phyloP scores from a whole-genome alignment of 2,797 vertebrate genomes.

The Pipistrellus kuhlii region DNA sequence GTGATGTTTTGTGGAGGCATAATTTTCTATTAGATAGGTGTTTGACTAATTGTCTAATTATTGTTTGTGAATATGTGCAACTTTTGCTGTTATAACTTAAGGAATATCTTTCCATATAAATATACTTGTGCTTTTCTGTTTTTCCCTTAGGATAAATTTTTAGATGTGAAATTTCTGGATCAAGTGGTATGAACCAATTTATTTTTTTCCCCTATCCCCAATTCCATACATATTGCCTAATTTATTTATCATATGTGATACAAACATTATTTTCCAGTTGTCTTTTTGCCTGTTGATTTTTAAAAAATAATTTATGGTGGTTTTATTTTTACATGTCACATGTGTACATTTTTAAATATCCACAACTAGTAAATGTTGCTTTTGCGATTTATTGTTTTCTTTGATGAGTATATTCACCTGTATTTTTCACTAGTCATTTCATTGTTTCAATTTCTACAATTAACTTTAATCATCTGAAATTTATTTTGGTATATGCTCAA shows the following conservation, averaged over 20 bases:
- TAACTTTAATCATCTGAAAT: constrained; percentile 48
- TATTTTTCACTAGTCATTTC: constrained; percentile 41
- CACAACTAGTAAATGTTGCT: constrained; percentile 5
- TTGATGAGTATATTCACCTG: constrained; percentile 41
- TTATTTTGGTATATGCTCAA: constrained; percentile 59
- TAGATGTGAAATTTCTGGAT: constrained; percentile 69
- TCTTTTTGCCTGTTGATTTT: constrained; percentile 37
- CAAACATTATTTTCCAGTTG: constrained; percentile 32
- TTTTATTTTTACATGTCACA: not conserved
- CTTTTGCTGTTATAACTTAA: constrained; percentile 69
- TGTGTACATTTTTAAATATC: constrained; percentile 49
- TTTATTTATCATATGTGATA: constrained; percentile 55
- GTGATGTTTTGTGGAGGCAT: not conserved
- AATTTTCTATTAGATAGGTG: not conserved
- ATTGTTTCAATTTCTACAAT: constrained; percentile 42
- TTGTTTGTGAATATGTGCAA: not conserved
- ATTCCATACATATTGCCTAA: constrained; percentile 7
- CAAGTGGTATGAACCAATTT: constrained; percentile 79
- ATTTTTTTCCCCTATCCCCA: not conserved
- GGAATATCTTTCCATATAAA: constrained; percentile 63
- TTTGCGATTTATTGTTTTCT: constrained; percentile 53
- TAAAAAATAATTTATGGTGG: not conserved
- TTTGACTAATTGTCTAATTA: constrained; percentile 4
- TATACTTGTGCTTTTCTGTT: constrained; percentile 67
- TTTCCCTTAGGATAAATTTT: constrained; percentile 54